These are phyloP conservation scores for Tetragnatha montana DNA, from an alignment of 2,888 invertebrate genomes.

Conservation along the genomic window DNA sequence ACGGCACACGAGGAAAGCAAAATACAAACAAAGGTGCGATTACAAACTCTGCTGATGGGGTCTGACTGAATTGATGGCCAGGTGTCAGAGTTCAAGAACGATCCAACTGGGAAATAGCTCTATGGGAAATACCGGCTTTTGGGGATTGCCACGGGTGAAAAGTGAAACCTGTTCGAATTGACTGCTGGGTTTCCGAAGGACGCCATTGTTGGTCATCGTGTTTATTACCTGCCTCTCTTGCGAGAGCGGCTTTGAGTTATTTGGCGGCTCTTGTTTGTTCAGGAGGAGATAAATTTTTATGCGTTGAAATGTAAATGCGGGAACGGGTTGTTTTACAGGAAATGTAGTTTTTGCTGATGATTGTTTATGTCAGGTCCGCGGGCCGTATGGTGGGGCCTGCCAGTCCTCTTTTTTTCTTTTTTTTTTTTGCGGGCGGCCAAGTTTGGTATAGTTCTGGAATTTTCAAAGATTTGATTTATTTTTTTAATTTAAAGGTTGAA, in stretches of 20 bases:
- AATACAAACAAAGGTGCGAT: neutral
- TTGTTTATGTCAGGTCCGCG: too few relatives aligned
- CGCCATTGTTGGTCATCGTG: neutral
- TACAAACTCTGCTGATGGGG: constrained; percentile 21
- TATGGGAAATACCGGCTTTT: constrained; percentile 58
- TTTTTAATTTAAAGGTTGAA: too few relatives aligned
- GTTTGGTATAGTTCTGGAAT: too few relatives aligned
- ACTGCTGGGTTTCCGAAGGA: neutral
- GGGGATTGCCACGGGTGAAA: constrained; percentile 43
- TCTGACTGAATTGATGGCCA: constrained; percentile 44
- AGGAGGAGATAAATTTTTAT: too few relatives aligned
- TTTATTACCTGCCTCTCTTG: neutral
- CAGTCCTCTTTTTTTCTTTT: too few relatives aligned
- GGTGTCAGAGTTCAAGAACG: constrained; percentile 56
- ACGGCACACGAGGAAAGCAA: constrained; percentile 6
- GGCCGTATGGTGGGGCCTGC: too few relatives aligned
- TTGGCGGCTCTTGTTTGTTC: neutral
- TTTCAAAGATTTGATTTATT: too few relatives aligned
- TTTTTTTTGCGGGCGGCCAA: too few relatives aligned
- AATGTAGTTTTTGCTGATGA: too few relatives aligned
- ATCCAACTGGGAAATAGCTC: constrained; percentile 16
- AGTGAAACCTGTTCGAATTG: constrained; percentile 46
- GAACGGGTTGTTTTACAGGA: too few relatives aligned
- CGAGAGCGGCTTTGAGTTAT: neutral
- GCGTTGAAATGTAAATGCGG: too few relatives aligned